Evolutionary conservation across 2,113 vertebrate species (phyloP), one percentile per base, ranked within the genome.

Genomic region (Tetrax tetrax): DNA sequence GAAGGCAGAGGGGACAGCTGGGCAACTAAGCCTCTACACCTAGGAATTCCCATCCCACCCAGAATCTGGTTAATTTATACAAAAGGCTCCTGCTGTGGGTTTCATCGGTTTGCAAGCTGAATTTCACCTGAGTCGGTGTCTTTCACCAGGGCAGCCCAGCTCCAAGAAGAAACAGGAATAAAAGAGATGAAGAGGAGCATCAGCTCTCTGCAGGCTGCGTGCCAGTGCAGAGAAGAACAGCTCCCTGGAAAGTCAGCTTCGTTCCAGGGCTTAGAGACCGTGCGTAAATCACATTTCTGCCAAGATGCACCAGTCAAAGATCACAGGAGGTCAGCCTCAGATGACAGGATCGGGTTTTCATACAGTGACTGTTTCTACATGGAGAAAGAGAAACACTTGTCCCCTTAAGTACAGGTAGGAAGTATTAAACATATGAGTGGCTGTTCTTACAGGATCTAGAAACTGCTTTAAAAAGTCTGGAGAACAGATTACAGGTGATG

Each of bases 161-260:
- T 83, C 66, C 41, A 54, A 53, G 59, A 9, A 71, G 64, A 83
- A 75, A 75, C 63, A 76, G 47, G 84, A 93, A 86, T 45, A 47
- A 92, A 77, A 83, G 0, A 83, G 59, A 61, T 1, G 29, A 69
- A 57, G 63, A 93, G 18, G 45, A 90, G 59, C 78, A 90, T 24
- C 63, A 64, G 45, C 69, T 85, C 47, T 70, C 85, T 53, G 16
- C 68, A 77, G 83, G 91, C 86, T 63, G 33, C 8, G 3, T 65
- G 70, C 78, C 78, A 87, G 70, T 1, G 6, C 66, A 90, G 47
- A 89, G 70, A 86, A 66, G 76, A 94, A 83, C 80, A 78, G 83
- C 77, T 95, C 87, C 87, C 83, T 79, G 65, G 83, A 91, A 83
- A 91, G 69, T 10, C 72, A 82, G 81, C 80, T 84, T 84, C 70